These are phyloP conservation scores for Motacilla tschutschensis DNA, from an alignment of 2,113 vertebrate genomes.

Conservation along the genomic window DNA sequence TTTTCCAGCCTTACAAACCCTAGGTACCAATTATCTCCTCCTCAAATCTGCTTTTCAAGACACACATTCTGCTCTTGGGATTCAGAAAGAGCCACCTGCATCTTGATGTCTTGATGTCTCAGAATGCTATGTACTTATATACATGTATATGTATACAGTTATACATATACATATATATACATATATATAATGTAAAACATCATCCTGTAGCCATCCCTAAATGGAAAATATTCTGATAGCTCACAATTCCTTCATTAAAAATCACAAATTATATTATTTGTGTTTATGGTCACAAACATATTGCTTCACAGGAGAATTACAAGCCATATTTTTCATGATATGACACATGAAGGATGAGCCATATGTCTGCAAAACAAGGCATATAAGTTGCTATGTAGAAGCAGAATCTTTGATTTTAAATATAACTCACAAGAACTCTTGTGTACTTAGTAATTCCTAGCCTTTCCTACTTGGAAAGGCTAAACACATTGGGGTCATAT, in stretches of 20 bases:
- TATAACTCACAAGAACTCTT: neutral
- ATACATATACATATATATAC: neutral
- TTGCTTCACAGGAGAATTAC: neutral
- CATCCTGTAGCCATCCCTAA: neutral
- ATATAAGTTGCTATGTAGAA: neutral
- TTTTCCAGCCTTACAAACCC: neutral
- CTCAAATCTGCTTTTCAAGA: neutral
- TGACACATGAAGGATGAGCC: neutral
- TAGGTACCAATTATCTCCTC: neutral
- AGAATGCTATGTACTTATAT: neutral
- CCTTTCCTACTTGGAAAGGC: neutral
- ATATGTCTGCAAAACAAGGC: neutral
- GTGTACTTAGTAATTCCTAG: neutral
- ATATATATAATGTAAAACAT: neutral
- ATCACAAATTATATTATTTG: neutral
- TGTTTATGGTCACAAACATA: neutral
- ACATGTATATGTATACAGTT: accelerated
- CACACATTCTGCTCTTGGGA: neutral
- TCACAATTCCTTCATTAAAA: neutral
- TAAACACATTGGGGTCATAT: neutral
- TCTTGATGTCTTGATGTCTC: neutral
- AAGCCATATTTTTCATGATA: neutral
- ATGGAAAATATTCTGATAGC: neutral
- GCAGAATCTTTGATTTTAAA: neutral
- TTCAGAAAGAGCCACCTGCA: neutral